Evolutionary conservation across 2,113 vertebrate genomes (phyloP).

Genomic region (human (Homo sapiens)): GRCh38 chr9:108047001-108047500

Average conservation of each 20-base stretch:
- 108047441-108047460: not conserved
- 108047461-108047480: not conserved
- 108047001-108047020: not conserved
- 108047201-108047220: not conserved
- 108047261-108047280: not conserved
- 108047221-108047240: not conserved
- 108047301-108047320: slow-evolving; percentile 7
- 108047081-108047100: slow-evolving; percentile 26
- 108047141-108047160: not conserved
- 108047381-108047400: not conserved
- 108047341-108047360: not conserved
- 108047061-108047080: slow-evolving; percentile 26
- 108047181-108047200: not conserved
- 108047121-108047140: slow-evolving; percentile 28
- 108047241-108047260: not conserved
- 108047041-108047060: not conserved
- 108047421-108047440: not conserved
- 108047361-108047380: not conserved
- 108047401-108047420: not conserved
- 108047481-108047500: not conserved
- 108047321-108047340: not conserved
- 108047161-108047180: not conserved
- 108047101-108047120: slow-evolving; percentile 30
- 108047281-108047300: not conserved
- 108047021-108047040: not conserved